These are phyloP conservation scores for Leptodactylus fallax DNA, from an alignment of 2,797 vertebrate genomes.

Conservation along the genomic window DNA sequence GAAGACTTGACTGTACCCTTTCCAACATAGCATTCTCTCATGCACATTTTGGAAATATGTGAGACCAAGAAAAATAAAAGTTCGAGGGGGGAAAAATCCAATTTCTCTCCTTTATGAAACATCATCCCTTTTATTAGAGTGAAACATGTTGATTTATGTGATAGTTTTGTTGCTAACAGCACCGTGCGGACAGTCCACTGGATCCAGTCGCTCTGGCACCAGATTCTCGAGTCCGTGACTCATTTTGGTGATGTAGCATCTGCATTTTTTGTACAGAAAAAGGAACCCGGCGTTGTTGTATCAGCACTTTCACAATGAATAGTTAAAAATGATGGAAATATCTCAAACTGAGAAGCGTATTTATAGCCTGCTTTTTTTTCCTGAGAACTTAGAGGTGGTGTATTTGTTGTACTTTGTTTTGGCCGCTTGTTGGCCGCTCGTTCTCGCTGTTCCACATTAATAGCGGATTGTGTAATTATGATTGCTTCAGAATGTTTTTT, in stretches of 20 bases:
- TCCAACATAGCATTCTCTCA: constrained; percentile 52
- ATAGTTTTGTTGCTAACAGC: constrained; percentile 53
- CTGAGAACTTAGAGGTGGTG: constrained; percentile 46
- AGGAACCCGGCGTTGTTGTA: constrained; percentile 52
- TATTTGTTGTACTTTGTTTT: constrained; percentile 49
- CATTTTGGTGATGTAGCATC: constrained; percentile 59
- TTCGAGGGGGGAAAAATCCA: constrained; percentile 2
- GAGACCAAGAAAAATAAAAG: constrained; percentile 53
- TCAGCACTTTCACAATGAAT: constrained; percentile 63
- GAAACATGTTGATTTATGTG: constrained; percentile 53
- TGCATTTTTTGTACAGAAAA: constrained; percentile 48
- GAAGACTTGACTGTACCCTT: constrained; percentile 37
- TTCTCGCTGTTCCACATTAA: constrained; percentile 23
- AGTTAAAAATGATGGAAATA: constrained; percentile 59
- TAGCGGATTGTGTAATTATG: constrained; percentile 30
- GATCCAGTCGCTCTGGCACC: constrained; percentile 37
- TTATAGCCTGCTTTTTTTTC: constrained; percentile 46
- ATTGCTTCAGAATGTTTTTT: constrained; percentile 50
- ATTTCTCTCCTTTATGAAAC: constrained; percentile 48
- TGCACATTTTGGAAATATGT: constrained; percentile 52
- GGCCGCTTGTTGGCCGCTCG: not conserved
- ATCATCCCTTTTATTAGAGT: constrained; percentile 55
- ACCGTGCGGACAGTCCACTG: constrained; percentile 30
- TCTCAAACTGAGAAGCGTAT: constrained; percentile 60
- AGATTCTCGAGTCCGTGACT: constrained; percentile 39